A percentile compares a stretch with the other conserved stretches of the same genome.
These are phyloP conservation scores for Lamellibrachia satsuma DNA, from an alignment of 2,888 invertebrate species.

Conservation along the genomic window DNA sequence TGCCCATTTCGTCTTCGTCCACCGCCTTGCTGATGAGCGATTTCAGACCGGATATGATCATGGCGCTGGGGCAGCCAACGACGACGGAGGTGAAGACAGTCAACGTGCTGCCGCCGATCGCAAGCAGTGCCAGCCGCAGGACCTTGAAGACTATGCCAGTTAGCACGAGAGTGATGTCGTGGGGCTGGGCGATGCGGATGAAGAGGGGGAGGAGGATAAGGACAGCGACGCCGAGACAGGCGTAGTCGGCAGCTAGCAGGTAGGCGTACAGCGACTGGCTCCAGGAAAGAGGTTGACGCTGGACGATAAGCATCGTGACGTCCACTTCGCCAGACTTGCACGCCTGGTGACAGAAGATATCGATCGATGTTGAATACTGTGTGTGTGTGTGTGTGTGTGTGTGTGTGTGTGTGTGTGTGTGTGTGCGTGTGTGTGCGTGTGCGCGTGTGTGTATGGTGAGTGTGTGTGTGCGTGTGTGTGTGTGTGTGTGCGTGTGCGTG, in stretches of 20 bases:
- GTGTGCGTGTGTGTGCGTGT: neutral
- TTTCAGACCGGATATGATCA: slow-evolving; percentile 57
- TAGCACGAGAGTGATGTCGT: slow-evolving; percentile 57
- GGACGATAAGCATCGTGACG: slow-evolving; percentile 59
- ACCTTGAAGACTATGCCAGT: slow-evolving; percentile 57
- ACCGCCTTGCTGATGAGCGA: slow-evolving; percentile 62
- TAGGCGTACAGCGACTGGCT: slow-evolving; percentile 59
- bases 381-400: slow-evolving; percentile 27
- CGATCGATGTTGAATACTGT: neutral
- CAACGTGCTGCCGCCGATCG: slow-evolving; percentile 40
- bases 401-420: slow-evolving; percentile 34
- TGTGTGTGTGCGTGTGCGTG: neutral
- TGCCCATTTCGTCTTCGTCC: slow-evolving; percentile 59
- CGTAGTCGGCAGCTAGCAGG: slow-evolving; percentile 62
- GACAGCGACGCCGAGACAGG: slow-evolving; percentile 59
- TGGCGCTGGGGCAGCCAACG: slow-evolving; percentile 57
- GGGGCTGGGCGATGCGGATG: slow-evolving; percentile 49
- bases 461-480: slow-evolving; percentile 21
- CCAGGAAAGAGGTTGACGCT: slow-evolving; percentile 60
- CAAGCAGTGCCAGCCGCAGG: neutral
- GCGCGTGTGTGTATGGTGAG: neutral
- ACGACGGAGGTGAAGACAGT: slow-evolving; percentile 59
- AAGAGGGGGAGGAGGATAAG: slow-evolving; percentile 59
- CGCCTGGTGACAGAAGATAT: slow-evolving; percentile 43
- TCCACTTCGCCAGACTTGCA: slow-evolving; percentile 64